These are phyloP conservation scores for Tyrophagus putrescentiae DNA, from an alignment of 1,140 invertebrate genomes.

Conservation along the genomic window DNA sequence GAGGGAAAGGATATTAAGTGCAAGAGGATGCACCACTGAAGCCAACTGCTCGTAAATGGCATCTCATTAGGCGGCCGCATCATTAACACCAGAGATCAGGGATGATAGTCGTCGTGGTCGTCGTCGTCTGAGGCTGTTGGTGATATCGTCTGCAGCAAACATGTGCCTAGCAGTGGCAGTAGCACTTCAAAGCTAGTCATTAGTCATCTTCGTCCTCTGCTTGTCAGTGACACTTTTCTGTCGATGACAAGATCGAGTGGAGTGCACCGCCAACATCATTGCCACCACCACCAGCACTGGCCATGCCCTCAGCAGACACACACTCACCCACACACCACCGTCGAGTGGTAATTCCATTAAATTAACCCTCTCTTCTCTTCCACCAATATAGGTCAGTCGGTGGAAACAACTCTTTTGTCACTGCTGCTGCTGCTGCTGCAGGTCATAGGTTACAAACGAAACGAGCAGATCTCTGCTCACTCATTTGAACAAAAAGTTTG, in stretches of 20 bases:
- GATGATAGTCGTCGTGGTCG: background rate
- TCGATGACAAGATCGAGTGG: constrained; percentile 1
- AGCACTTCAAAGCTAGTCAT: no score
- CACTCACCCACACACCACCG: no score
- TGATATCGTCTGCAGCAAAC: no score
- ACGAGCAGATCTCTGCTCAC: no score
- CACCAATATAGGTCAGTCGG: constrained; percentile 1
- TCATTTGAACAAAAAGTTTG: background rate
- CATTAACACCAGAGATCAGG: constrained; percentile 6
- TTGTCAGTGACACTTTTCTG: background rate
- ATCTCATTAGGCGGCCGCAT: background rate
- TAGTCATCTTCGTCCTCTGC: background rate
- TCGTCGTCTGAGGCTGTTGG: background rate
- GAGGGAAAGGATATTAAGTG: no score
- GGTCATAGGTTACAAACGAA: constrained; percentile 13
- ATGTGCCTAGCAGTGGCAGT: no score
- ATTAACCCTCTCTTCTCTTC: background rate
- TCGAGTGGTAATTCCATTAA: no score
- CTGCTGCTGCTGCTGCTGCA: background rate
- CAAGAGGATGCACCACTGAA: background rate
- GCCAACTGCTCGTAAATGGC: no score
- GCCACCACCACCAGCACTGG: no score
- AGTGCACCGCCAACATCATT: no score
- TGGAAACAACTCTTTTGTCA: background rate
- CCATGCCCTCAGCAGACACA: no score